Base-by-base conservation (phyloP, 1,140 invertebrate species). In the Musca domestica region DNA sequence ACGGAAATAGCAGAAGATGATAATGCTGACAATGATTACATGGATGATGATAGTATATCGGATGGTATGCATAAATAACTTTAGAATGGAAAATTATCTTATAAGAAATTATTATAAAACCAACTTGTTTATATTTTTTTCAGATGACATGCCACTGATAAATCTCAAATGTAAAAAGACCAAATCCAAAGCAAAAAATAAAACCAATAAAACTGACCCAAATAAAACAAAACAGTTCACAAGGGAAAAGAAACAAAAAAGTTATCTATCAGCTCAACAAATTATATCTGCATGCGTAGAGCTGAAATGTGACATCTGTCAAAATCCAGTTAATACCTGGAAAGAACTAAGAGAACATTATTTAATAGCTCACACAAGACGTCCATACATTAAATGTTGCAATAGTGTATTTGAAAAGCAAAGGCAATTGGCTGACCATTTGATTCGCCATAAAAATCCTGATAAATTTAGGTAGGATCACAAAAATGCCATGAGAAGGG, bases 281-380 rank as follows among this genome's bases (percentile, higher is more conserved):
- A 72, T 74, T 7, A 79, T 78, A 49, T 77, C 72, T 47, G 74
- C 70, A 61, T 76, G 72, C 30, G 76, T 78, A 74, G 72, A 65
- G n/a, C 73, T 77, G 61, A 75, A 72, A 51, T 78, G 77, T 63
- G 77, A 78, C 64, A 67, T 78, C n/a, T 78, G 77, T 46, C 71
- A 76, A 1, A 72, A 71, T 17, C 72, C 70, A 30, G 66, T 71
- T 61, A 71, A 70, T 48, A 76, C 74, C 22, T 72, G 77, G 51
- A 74, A 72, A 52, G 73, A 77, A 22, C 67, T 79, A n/a, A 74
- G 76, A 49, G 52, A 66, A 0, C 77, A 79, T 54, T 79, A 77
- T 25, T 48, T 69, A 46, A 71, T 75, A 58, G 75, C 64, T 7
- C 77, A 79, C 46, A 72, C 79, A 64, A 69, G 70, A 6, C 71